These are phyloP conservation scores for Phalacrocorax brasilianus DNA, from an alignment of 2,113 vertebrate species.

Conservation along the genomic window DNA sequence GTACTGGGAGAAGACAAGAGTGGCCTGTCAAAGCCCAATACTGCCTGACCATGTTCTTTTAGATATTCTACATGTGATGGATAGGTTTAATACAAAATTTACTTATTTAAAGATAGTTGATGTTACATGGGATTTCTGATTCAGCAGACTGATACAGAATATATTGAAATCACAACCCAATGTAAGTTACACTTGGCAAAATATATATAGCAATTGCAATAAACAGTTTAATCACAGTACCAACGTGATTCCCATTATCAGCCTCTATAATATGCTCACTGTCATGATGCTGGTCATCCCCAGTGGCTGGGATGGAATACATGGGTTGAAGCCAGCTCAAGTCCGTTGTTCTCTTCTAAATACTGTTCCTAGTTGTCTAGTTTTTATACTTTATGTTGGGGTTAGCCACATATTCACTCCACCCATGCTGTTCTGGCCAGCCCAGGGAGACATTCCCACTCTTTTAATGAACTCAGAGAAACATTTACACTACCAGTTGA, in stretches of 20 bases:
- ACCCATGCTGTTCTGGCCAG: background rate
- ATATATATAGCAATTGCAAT: background rate
- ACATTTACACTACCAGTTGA: background rate
- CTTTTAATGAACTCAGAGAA: background rate
- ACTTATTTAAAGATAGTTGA: background rate
- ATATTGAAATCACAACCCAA: background rate
- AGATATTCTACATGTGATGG: background rate
- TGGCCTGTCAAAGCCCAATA: background rate
- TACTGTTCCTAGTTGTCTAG: background rate
- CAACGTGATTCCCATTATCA: background rate
- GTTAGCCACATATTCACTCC: background rate
- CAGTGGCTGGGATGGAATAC: fast-evolving
- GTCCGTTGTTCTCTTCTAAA: background rate
- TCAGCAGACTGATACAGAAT: background rate
- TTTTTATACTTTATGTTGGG: background rate
- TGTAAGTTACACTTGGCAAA: background rate
- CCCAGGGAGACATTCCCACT: background rate
- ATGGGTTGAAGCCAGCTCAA: background rate
- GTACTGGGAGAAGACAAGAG: background rate
- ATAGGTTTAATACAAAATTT: background rate
- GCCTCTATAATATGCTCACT: background rate
- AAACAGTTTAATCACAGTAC: background rate
- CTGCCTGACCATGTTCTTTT: background rate
- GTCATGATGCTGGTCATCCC: fast-evolving
- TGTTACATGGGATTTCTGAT: background rate